Base-by-base conservation (phyloP, 2,113 vertebrate species). In the Prietella phreatophila region DNA sequence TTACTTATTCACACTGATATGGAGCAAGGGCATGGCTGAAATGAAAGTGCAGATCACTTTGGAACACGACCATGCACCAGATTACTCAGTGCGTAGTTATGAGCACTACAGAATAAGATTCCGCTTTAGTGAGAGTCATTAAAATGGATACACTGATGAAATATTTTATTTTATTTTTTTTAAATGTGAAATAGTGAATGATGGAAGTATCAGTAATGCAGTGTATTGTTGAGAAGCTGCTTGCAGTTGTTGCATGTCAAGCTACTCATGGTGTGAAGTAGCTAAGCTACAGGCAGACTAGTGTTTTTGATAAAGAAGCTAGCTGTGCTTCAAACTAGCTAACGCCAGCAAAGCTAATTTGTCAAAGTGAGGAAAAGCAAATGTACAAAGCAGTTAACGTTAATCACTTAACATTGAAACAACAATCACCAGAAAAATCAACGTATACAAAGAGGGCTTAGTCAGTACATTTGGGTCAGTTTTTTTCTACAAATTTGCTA, bases 1-100 rank as follows among this genome's bases (percentile, higher is more conserved):
- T 90, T 55, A 83, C 87, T 86, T 69, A 78, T 55, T 86, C 86
- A 39, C 71, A 79, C 87, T 84, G 67, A 55, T 79, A 63, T 79
- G 67, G 73, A 81, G 61, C 81, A 86, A 88, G 84, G 84, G 80
- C 83, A 81, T 61, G 50, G 36, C 39, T 14, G 14, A 80, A 61
- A 67, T 36, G 63, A 42, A 42, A 22, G 58, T 73, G 47, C 69
- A 85, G 50, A 47, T 42, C 47, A 67, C 63, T 30, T 79, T 80
- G 56, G 19, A 69, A 30, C 71, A 36, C 60, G 79, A 60, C 22
- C 30, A 10, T 61, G 78, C 47, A 56, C n/a, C 25, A 33, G 76
- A 81, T 67, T 69, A 56, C 39, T 42, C 27, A 25, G 25, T 30
- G 42, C 19, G 27, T 15, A 20, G 53, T 15, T 22, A 75, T 73